Percentiles rank a stretch among this genome's conserved stretches.
These are phyloP conservation scores for Lagodon rhomboides DNA, from an alignment of 2,797 vertebrate genomes.

Conservation along the genomic window DNA sequence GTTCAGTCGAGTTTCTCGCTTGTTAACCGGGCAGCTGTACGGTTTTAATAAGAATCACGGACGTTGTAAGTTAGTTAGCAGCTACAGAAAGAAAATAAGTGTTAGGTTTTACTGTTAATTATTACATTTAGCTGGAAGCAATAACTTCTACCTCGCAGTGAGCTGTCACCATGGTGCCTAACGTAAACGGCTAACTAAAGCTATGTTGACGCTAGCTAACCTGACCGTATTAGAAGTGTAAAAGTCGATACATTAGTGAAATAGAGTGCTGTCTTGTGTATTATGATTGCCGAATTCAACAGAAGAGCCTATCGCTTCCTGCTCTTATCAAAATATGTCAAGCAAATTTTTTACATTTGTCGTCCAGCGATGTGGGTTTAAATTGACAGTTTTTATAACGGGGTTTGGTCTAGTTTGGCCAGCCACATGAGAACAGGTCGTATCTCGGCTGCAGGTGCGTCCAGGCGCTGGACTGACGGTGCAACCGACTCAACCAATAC, in stretches of 20 bases:
- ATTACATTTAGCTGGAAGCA: not conserved
- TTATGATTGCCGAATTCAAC: conserved; percentile 33
- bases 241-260: conserved; percentile 1
- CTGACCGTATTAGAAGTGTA: not conserved
- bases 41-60: not conserved
- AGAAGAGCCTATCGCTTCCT: accelerated
- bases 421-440: accelerated
- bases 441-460: not conserved
- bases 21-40: not conserved
- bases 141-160: not conserved
- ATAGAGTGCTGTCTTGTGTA: accelerated
- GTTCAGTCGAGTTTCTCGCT: not conserved
- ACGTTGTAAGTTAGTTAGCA: not conserved
- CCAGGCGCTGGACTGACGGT: not conserved
- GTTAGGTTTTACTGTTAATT: not conserved
- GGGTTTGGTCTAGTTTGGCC: not conserved
- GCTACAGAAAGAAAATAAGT: too few species aligned
- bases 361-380: not conserved
- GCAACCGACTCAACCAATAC: not conserved
- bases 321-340: accelerated
- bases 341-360: accelerated
- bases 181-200: conserved; percentile 15
- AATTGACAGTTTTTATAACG: conserved; percentile 15
- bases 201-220: conserved; percentile 1
- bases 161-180: not conserved